Evolutionary conservation across 2,888 invertebrate species (phyloP), one percentile per base, ranked within the genome.

Genomic region (Thumatha senex): DNA sequence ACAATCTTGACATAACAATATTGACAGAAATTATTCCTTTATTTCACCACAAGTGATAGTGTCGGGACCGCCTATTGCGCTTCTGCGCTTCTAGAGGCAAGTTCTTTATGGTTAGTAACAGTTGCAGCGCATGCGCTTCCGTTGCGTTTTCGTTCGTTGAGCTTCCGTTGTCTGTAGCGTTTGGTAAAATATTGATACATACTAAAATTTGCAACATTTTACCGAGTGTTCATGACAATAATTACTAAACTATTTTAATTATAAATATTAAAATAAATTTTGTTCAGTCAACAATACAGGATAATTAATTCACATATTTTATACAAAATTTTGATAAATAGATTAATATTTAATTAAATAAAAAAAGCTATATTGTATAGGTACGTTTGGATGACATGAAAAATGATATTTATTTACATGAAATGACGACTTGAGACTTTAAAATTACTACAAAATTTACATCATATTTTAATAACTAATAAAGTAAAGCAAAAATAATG

Each of bases 261-360:
- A 44, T 50, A 50, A 46, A 48, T 3, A 31, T 40, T 46, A 40
- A 24, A 34, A 33, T 58, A 63, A 65, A 41, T 61, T 67, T 66
- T 61, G 61, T 70, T 78, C 78, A 78, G 78, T 78, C 78, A 64
- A 67, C 18, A 15, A 58, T 68, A 59, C 60, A 66, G 52, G 53
- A 60, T 53, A 56, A 40, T 61, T 61, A 62, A 66, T 68, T 66
- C 61, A 64, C 64, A 61, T 51, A 50, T 47, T 29, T 36, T 51
- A 44, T 48, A 42, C 11, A 52, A 54, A 54, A 45, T 55, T 51
- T 57, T 41, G 53, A 66, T 42, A 49, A 24, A 46, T 12, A 50
- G 31, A 35, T 35, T 18, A 58, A 46, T 61, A 48, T 61, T 46
- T 51, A 9, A 31, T 31, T 13, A 45, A 14, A 48, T 46, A 44